Conservation (phyloP, 2,797 vertebrate genomes). For the Onychomys arenicola region DNA sequence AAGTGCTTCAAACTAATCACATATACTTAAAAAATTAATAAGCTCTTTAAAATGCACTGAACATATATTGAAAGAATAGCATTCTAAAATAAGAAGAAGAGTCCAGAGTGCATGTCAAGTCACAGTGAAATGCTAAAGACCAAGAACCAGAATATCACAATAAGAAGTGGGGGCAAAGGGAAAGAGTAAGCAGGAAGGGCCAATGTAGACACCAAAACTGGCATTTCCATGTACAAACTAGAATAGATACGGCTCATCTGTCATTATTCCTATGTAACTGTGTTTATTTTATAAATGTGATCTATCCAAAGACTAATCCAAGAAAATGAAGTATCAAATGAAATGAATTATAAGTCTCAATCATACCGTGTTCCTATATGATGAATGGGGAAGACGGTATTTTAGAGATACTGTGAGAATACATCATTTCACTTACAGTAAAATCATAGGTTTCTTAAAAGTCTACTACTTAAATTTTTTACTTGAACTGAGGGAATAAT, state of each 20-base stretch:
- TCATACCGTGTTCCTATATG: neutral
- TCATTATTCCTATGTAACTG: neutral
- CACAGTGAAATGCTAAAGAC: neutral
- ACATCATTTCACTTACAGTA: neutral
- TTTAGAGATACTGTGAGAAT: neutral
- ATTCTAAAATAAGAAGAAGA: neutral
- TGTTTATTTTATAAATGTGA: neutral
- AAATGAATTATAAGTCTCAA: neutral
- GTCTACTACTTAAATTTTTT: neutral
- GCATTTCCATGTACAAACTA: neutral
- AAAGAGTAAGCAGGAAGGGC: neutral
- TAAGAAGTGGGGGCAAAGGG: neutral
- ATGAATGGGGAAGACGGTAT: neutral
- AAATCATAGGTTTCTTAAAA: neutral
- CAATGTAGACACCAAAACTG: neutral
- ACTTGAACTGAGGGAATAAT: conserved; percentile 3
- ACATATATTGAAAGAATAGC: neutral
- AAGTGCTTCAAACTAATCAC: neutral
- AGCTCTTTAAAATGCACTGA: neutral
- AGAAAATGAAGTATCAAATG: neutral
- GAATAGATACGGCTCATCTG: neutral
- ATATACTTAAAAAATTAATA: neutral
- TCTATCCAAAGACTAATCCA: neutral
- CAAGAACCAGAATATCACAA: neutral
- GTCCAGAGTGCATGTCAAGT: neutral